Conservation (phyloP, 2,797 vertebrate species). For the Hydrocynus forskahlii region DNA sequence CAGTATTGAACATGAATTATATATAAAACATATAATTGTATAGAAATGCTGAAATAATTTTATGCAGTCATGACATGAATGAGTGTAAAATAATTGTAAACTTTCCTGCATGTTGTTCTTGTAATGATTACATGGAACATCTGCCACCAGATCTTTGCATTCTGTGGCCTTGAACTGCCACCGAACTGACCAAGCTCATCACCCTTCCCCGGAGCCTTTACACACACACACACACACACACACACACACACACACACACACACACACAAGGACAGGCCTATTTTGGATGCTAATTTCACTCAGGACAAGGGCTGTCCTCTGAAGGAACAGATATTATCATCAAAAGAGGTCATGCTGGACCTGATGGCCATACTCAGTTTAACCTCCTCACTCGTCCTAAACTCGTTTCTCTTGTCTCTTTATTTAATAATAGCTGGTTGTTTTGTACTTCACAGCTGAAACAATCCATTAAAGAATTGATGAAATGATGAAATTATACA, state of each 20-base stretch:
- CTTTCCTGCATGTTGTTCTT: no score
- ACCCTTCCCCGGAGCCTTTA: slow-evolving; percentile 28
- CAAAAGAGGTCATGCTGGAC: slow-evolving; percentile 34
- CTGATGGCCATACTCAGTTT: slow-evolving; percentile 38
- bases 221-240: background rate
- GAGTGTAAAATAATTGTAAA: no score
- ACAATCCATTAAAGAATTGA: slow-evolving; percentile 35
- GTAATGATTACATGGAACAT: no score
- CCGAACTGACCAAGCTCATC: slow-evolving; percentile 27
- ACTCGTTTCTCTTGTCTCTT: slow-evolving; percentile 27
- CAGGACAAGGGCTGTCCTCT: slow-evolving; percentile 11
- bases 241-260: slow-evolving; percentile 17
- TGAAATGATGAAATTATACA: no score
- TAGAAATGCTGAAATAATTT: no score
- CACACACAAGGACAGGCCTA: slow-evolving; percentile 1
- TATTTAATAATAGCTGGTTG: slow-evolving; percentile 21
- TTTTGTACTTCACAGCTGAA: background rate
- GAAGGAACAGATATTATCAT: slow-evolving; percentile 45
- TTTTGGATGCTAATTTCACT: slow-evolving; percentile 43
- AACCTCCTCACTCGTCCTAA: slow-evolving; percentile 40
- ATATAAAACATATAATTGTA: no score
- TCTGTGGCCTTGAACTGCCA: slow-evolving; percentile 32
- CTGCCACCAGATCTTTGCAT: slow-evolving; percentile 10
- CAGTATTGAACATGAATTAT: no score
- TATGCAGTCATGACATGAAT: no score